Evolutionary conservation across 2,888 invertebrate species (phyloP), one percentile per base, ranked within the genome.

Genomic region (Heliconius aoede): DNA sequence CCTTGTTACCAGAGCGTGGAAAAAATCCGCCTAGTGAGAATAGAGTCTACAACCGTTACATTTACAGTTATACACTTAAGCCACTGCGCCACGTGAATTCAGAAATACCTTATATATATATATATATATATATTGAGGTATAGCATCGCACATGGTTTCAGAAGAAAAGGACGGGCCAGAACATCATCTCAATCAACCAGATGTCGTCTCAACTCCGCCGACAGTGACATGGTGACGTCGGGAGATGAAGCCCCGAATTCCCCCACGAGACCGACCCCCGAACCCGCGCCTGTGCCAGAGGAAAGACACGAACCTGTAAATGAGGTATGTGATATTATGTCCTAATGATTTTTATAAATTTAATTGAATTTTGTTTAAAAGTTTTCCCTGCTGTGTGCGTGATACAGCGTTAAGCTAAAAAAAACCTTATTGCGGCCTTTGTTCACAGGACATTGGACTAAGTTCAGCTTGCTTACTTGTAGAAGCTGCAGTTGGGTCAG

Each of bases 391-490:
- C 36, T 40, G 13, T 40, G 11, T 40, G 13, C 36, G 11, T 11
- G 36, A 21, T 46, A 21, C 46, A 46, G 21, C 7, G 2, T 7
- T 46, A 46, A 21, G 7, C 3, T 21, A 21, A 46, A 55, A 15
- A 55, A 55, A n/a, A 55, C n/a, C 7, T n/a, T 28, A 51, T 24
- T 28, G 28, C 36, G n/a, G 2, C 36, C 69, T 69, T 83, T 83
- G 28, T 80, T 88, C 83, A 64, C 87, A 94, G 93, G 92, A 93
- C 79, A 85, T 94, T 26, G 91, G 94, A 1, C 90, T 98, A 0
- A 97, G 97, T 77, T 97, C 97, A 3, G 97, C 97, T 0, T 98
- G 97, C 86, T 90, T 97, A 28, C 87, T 98, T 73, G 97, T 98
- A 7, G 97, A 97, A 82, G 97, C 97, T 0, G 97, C 97, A 0